Evolutionary conservation across 1,140 invertebrate species (phyloP).

Genomic region (Pissodes strobi): DNA sequence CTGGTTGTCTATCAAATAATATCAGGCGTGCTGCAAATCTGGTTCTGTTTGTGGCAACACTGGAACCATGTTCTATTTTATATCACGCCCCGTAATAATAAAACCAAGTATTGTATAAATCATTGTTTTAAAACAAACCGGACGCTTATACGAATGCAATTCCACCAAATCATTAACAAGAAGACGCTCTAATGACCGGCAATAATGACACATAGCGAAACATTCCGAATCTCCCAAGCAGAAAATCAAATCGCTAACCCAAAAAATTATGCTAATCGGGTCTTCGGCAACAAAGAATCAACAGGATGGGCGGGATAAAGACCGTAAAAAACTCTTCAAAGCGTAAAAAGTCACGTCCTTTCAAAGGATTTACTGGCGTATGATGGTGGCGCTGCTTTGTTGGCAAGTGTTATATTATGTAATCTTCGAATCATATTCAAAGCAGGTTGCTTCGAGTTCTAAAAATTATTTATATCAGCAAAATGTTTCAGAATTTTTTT

Average conservation of each 20-base stretch:
- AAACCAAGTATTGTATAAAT: too few relatives aligned
- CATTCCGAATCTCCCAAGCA: constrained; percentile 18
- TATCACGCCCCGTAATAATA: too few relatives aligned
- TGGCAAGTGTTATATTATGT: constrained; percentile 1
- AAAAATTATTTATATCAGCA: not conserved
- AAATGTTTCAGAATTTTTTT: too few relatives aligned
- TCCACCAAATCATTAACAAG: too few relatives aligned
- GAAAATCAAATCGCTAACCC: constrained; percentile 28
- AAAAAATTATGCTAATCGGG: constrained; percentile 35
- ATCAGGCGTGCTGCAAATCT: too few relatives aligned
- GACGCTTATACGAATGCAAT: too few relatives aligned
- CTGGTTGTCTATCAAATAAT: too few relatives aligned
- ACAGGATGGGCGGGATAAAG: constrained; percentile 35
- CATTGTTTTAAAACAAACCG: too few relatives aligned
- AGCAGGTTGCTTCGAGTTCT: not conserved
- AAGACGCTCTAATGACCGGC: too few relatives aligned
- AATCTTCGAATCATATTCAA: not conserved
- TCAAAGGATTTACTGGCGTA: constrained; percentile 12
- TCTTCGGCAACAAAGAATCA: constrained; percentile 25
- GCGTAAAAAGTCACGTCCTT: constrained; percentile 33
- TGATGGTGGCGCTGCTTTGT: constrained; percentile 9
- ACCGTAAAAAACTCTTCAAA: constrained; percentile 27
- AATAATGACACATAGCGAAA: too few relatives aligned
- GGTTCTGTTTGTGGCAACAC: too few relatives aligned
- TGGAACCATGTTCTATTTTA: too few relatives aligned